Evolutionary conservation across 2,888 invertebrate genomes (phyloP).

Genomic region (Amphipoea oculea): DNA sequence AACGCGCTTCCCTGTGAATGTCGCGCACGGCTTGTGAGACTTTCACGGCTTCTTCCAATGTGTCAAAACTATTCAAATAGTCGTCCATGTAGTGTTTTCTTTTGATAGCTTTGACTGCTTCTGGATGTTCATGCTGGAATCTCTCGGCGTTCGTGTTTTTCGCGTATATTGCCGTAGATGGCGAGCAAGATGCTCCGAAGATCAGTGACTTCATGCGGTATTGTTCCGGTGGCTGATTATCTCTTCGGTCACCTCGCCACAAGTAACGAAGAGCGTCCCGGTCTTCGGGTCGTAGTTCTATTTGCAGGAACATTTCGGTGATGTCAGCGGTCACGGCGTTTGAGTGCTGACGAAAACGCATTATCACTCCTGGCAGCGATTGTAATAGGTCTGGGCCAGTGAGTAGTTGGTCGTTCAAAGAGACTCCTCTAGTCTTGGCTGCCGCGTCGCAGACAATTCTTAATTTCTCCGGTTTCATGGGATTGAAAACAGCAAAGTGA

Average conservation of each 20-base stretch:
- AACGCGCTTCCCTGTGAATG: not conserved
- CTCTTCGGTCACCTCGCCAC: slow-evolving; percentile 1
- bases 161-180: not conserved
- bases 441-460: not conserved
- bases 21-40: too few relatives aligned
- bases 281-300: not conserved
- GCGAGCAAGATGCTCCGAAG: not conserved
- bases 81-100: too few relatives aligned
- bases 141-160: not conserved
- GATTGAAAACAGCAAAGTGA: not conserved
- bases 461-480: not conserved
- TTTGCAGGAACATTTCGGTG: not conserved
- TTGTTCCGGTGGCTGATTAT: not conserved
- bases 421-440: not conserved
- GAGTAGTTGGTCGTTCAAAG: not conserved
- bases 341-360: not conserved
- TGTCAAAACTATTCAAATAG: too few relatives aligned
- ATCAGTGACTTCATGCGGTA: not conserved
- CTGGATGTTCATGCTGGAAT: not conserved
- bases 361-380: not conserved
- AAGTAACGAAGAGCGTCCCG: not conserved
- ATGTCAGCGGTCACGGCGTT: not conserved
- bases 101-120: too few relatives aligned
- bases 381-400: not conserved
- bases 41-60: too few relatives aligned